phyloP scores from a whole-genome alignment of 2,113 vertebrate genomes.

The Typhlomys cinereus region DNA sequence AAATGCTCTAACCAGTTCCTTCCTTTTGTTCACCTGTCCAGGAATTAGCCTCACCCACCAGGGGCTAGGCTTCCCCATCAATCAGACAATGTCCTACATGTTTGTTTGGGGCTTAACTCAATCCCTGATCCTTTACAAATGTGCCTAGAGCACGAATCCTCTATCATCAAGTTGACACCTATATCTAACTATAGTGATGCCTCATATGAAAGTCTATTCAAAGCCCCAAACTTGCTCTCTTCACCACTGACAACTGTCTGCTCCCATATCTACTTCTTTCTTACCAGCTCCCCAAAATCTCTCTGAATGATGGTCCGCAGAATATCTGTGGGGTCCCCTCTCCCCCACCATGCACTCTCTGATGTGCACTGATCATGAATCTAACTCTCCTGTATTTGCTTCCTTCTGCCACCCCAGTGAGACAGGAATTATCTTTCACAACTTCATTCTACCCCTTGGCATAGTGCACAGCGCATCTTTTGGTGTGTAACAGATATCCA shows the following conservation, averaged over 20 bases:
- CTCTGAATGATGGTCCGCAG: not conserved
- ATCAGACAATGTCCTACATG: no score
- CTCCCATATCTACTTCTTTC: not conserved
- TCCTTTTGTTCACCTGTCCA: no score
- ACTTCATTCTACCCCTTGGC: not conserved
- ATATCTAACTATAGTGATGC: no score
- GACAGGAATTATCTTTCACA: not conserved
- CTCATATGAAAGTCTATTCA: not conserved
- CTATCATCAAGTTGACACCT: no score
- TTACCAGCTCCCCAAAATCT: not conserved
- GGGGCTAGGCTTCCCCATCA: no score
- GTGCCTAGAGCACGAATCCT: no score
- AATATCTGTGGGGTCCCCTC: not conserved
- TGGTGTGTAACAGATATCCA: not conserved
- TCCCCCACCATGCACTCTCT: not conserved
- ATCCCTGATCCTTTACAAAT: no score
- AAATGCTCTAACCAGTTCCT: no score
- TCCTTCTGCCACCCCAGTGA: not conserved
- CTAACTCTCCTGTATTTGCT: not conserved
- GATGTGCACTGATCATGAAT: not conserved
- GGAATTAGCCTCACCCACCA: no score
- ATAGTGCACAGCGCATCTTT: not conserved
- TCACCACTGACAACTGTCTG: not conserved
- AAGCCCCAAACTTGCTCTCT: not conserved
- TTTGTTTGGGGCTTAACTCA: no score